Evolutionary conservation across 2,113 vertebrate species (phyloP), one percentile per base, ranked within the genome.

Genomic region (Trematomus loennbergii): DNA sequence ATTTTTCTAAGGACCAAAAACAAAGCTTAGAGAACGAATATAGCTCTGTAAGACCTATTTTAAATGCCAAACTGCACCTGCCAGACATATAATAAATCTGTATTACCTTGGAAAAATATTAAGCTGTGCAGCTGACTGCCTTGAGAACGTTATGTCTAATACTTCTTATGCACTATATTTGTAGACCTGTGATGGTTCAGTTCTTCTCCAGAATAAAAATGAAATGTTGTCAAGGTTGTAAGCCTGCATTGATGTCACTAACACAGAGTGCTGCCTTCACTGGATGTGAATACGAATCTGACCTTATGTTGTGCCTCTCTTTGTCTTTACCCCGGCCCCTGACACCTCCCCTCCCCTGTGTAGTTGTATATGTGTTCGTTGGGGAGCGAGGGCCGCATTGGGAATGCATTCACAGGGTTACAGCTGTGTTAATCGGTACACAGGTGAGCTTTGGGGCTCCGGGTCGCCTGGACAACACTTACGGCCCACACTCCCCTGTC

Each of bases 361-460:
- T 75, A 67, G 72, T 57, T 89, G 36, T 40, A 40, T 40, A 40
- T 40, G 36, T 40, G 36, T 63, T 67, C 5, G 29, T 58, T 48
- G 65, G 88, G 90, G 90, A 90, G 54, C 20, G 25, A 46, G 55
- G 62, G 67, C 36, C 18, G 9, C 29, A 78, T 87, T 78, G 90
- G 89, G 81, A 89, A 53, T 75, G 57, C 57, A 76, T 72, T 66
- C 70, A 84, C 88, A 81, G 67, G 82, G 86, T 81, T 85, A 78
- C 66, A 78, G 72, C 59, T 61, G 81, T 66, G 81, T 90, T 93
- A 91, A 95, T 95, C 83, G 93, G 94, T 95, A 95, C 94, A 95
- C 94, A 95, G 93, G 95, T 94, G 89, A 86, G 92, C 94, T 93
- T 88, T 74, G 69, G 52, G 81, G 64, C n/a, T 61, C 50, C 13